Evolutionary conservation across 2,888 invertebrate genomes (phyloP).

Genomic region (Urechis unicinctus): DNA sequence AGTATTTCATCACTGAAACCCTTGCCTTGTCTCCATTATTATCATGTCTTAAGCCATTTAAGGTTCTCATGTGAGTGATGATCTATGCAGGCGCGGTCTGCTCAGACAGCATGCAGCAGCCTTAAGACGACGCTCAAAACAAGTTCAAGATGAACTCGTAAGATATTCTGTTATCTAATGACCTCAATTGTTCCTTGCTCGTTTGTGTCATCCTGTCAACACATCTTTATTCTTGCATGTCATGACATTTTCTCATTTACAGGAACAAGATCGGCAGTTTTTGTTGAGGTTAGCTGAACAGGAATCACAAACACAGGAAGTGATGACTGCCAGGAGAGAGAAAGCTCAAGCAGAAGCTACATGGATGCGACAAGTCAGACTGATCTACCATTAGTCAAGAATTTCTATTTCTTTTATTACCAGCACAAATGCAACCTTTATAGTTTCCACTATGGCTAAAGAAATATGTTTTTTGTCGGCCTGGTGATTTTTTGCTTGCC

Average conservation of each 20-base stretch:
- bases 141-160: conserved; percentile 47
- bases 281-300: conserved; percentile 36
- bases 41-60: neutral
- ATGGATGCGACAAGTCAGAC: conserved; percentile 46
- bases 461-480: too few relatives aligned
- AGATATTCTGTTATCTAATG: conserved; percentile 9
- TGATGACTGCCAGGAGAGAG: conserved; percentile 38
- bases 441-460: too few relatives aligned
- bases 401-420: too few relatives aligned
- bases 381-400: too few relatives aligned
- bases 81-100: conserved; percentile 36
- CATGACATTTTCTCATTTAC: neutral
- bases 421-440: too few relatives aligned
- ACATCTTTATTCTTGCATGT: neutral
- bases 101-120: conserved; percentile 48
- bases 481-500: too few relatives aligned
- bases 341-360: conserved; percentile 44
- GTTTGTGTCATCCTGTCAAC: neutral
- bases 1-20: too few relatives aligned
- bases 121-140: conserved; percentile 41
- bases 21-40: too few relatives aligned
- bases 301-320: conserved; percentile 32
- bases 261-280: conserved; percentile 43
- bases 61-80: neutral
- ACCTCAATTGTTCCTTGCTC: neutral